phyloP scores from a whole-genome alignment of 2,888 invertebrate species.

The Synergus gifuensis region DNA sequence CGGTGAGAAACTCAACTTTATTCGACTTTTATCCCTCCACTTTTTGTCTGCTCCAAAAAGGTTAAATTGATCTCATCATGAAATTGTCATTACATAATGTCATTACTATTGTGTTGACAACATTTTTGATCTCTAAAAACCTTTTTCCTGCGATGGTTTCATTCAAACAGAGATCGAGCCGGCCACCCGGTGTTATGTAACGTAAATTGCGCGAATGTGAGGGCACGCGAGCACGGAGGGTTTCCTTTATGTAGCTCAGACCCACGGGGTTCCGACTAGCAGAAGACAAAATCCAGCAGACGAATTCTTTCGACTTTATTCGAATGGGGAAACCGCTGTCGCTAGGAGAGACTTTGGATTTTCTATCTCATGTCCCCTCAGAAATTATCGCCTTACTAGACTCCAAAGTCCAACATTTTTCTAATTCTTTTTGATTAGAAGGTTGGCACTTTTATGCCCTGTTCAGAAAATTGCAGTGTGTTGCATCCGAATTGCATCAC shows the following conservation, averaged over 20 bases:
- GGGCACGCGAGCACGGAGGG: conserved; percentile 65
- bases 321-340: not conserved
- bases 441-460: not conserved
- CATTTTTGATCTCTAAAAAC: not conserved
- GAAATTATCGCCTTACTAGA: not conserved
- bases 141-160: not conserved
- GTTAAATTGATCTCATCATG: conserved; percentile 5
- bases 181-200: conserved; percentile 64
- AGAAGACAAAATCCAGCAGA: conserved; percentile 56
- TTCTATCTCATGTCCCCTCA: not conserved
- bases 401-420: not conserved
- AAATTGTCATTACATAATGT: conserved; percentile 33
- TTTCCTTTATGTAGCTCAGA: conserved; percentile 9
- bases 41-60: not conserved
- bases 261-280: not conserved
- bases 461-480: not conserved
- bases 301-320: conserved; percentile 55
- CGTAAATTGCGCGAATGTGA: conserved; percentile 65
- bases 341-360: not conserved
- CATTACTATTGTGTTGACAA: not conserved
- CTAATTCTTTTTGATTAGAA: not conserved
- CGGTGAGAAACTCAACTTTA: conserved; percentile 12
- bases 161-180: not conserved
- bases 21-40: not conserved
- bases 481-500: not conserved